Evolutionary conservation across 2,113 vertebrate species (phyloP).

Genomic region (Elephas maximus): DNA sequence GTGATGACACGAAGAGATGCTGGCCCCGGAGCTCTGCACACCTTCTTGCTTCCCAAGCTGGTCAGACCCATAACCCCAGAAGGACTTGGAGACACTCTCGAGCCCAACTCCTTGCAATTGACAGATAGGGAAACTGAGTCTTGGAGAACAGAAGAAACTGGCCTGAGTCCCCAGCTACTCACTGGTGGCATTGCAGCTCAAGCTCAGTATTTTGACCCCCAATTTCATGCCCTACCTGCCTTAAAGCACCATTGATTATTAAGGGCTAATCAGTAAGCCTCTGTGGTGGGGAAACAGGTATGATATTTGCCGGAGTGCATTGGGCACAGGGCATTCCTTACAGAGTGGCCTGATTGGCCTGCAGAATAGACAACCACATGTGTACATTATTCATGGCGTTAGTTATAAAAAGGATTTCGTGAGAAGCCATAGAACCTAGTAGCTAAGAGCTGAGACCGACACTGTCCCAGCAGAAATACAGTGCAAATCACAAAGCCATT

Average conservation of each 20-base stretch:
- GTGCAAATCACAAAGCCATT: neutral
- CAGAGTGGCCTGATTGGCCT: too few species aligned
- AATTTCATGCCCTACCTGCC: neutral
- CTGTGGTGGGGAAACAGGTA: neutral
- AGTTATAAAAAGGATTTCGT: neutral
- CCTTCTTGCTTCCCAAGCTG: too few species aligned
- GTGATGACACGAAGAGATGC: neutral
- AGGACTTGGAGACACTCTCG: neutral
- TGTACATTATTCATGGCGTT: neutral
- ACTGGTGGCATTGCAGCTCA: neutral
- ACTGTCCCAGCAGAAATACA: neutral
- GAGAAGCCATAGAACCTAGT: neutral
- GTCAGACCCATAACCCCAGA: neutral
- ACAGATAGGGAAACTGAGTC: neutral
- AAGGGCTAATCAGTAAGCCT: neutral
- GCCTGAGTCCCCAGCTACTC: neutral
- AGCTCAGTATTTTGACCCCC: neutral
- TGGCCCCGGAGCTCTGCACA: neutral
- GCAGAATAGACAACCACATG: neutral
- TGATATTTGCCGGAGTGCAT: too few species aligned
- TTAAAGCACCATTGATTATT: neutral
- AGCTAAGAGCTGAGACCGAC: rapidly evolving
- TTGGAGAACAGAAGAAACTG: neutral
- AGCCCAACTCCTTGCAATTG: neutral
- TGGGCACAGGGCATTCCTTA: neutral